Conservation (phyloP, 2,888 invertebrate species). For the Trichogramma evanescens region DNA sequence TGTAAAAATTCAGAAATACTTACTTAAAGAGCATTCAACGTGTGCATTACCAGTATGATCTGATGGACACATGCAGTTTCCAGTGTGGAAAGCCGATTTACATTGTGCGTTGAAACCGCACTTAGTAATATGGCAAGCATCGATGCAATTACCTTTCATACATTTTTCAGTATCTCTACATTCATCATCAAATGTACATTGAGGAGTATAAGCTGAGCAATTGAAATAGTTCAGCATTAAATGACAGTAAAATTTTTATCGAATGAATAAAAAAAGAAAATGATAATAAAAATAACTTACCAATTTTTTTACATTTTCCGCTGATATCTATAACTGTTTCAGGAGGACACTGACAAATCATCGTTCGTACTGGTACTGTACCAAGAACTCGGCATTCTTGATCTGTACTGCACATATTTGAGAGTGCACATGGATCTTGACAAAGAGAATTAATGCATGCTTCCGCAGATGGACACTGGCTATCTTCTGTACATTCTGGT, state of each 20-base stretch:
- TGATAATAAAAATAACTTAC: conserved; percentile 29
- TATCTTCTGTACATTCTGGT: conserved; percentile 66
- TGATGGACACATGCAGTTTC: conserved; percentile 70
- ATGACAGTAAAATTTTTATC: neutral
- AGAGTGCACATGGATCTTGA: conserved; percentile 67
- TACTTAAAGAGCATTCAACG: conserved; percentile 65
- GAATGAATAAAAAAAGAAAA: neutral
- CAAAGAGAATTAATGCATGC: conserved; percentile 75
- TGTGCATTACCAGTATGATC: conserved; percentile 74
- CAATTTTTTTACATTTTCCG: conserved; percentile 61
- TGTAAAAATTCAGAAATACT: conserved; percentile 21
- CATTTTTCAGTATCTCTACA: conserved; percentile 71
- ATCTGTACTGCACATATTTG: conserved; percentile 67
- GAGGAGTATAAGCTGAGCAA: conserved; percentile 16
- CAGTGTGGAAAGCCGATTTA: conserved; percentile 66
- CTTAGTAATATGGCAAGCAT: conserved; percentile 69
- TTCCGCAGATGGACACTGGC: conserved; percentile 67
- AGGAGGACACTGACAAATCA: conserved; percentile 79
- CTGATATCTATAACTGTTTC: conserved; percentile 70
- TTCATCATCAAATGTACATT: conserved; percentile 65
- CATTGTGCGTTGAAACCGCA: conserved; percentile 83
- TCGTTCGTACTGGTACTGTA: conserved; percentile 71
- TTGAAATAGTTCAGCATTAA: neutral
- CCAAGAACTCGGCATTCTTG: conserved; percentile 75
- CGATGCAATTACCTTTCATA: conserved; percentile 66